These are phyloP conservation scores for Hylia prasina DNA, from an alignment of 2,113 vertebrate species.

Conservation along the genomic window DNA sequence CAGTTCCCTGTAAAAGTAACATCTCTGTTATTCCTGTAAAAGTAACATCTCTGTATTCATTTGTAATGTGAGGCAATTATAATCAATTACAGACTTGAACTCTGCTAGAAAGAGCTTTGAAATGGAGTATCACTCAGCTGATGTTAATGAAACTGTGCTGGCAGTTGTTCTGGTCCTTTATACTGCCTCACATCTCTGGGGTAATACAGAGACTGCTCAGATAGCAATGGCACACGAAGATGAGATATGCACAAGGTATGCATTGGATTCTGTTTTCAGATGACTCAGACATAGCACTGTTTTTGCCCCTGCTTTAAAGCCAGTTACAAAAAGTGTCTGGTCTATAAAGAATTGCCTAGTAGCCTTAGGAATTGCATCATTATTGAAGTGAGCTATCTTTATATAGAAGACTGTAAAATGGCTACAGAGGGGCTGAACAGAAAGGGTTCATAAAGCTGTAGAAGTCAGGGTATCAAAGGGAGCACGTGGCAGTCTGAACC, in stretches of 20 bases:
- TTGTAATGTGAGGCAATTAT: neutral
- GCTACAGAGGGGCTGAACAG: neutral
- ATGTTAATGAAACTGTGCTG: neutral
- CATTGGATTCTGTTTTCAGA: neutral
- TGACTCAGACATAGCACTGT: neutral
- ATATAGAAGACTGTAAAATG: accelerated
- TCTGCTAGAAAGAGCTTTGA: neutral
- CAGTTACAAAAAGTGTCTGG: neutral
- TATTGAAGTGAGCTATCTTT: neutral
- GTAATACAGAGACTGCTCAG: neutral
- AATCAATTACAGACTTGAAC: neutral
- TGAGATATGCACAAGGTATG: neutral
- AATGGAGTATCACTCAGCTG: neutral
- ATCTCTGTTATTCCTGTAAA: neutral
- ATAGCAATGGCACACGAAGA: accelerated
- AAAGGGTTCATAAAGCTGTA: neutral
- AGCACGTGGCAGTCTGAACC: neutral
- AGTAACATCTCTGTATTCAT: neutral
- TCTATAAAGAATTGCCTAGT: neutral
- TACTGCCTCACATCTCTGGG: neutral
- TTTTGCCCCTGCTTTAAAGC: neutral
- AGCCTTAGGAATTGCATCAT: neutral
- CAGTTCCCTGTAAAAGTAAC: neutral
- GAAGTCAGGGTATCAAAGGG: neutral
- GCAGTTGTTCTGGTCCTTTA: neutral